Percentiles rank a stretch among this genome's conserved stretches.
phyloP scores from a whole-genome alignment of 2,888 invertebrate genomes.

The Myopa tessellatipennis region DNA sequence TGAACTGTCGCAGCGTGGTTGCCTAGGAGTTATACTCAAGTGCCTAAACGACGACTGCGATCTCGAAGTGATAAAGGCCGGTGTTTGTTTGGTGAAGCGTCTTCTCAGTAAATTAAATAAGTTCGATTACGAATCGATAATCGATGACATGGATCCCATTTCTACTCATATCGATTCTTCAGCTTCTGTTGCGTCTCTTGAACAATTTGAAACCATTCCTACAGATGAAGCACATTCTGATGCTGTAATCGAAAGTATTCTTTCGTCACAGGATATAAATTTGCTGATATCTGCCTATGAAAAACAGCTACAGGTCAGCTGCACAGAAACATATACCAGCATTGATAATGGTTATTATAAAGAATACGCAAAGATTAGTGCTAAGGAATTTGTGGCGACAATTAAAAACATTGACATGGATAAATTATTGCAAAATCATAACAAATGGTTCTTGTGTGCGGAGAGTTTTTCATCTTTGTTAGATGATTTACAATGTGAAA shows the following conservation, averaged over 20 bases:
- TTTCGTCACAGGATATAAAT: constrained; percentile 59
- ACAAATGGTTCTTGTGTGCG: constrained; percentile 76
- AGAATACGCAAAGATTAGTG: constrained; percentile 67
- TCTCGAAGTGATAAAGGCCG: constrained; percentile 76
- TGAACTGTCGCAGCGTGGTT: constrained; percentile 76
- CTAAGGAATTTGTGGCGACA: constrained; percentile 73
- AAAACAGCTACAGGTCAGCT: constrained; percentile 66
- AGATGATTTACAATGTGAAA: constrained; percentile 74
- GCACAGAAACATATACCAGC: constrained; percentile 41
- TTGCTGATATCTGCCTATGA: constrained; percentile 70
- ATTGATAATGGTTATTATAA: constrained; percentile 58
- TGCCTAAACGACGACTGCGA: constrained; percentile 78
- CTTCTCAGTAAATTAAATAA: constrained; percentile 70
- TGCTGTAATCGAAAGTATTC: constrained; percentile 59
- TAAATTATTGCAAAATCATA: constrained; percentile 72
- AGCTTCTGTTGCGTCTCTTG: background rate
- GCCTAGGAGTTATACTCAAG: constrained; percentile 77
- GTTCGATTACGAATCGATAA: constrained; percentile 69
- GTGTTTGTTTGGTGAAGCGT: constrained; percentile 70
- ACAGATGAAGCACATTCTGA: constrained; percentile 46
- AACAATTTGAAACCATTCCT: constrained; percentile 64
- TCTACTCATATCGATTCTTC: constrained; percentile 70
- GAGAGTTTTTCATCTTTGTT: constrained; percentile 77
- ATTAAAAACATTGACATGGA: constrained; percentile 74
- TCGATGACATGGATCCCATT: constrained; percentile 38